These are phyloP conservation scores for Corydoras maculifer DNA, from an alignment of 2,113 vertebrate genomes.

Conservation along the genomic window DNA sequence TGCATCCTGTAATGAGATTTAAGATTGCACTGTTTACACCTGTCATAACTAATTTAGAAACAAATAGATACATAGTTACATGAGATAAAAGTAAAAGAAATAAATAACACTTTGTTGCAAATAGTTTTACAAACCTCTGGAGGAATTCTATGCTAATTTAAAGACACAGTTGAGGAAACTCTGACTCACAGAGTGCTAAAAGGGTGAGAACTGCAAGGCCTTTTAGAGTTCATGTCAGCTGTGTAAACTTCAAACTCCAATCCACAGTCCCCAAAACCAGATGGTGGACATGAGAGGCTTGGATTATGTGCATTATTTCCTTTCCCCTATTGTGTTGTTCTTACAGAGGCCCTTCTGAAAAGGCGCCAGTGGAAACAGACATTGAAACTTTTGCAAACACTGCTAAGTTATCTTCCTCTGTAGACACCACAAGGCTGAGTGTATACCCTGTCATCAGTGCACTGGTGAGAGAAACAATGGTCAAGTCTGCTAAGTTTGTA, in stretches of 20 bases:
- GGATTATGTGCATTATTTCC: slow-evolving; percentile 38
- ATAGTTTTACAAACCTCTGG: too few species aligned
- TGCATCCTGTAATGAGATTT: too few species aligned
- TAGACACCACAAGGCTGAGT: slow-evolving; percentile 2
- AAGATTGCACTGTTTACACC: too few species aligned
- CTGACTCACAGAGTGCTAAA: too few species aligned
- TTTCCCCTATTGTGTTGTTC: slow-evolving; percentile 24
- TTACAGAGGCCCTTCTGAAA: slow-evolving; percentile 3
- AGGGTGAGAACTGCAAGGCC: too few species aligned
- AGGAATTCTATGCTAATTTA: too few species aligned
- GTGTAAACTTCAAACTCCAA: background rate
- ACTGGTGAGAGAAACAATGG: slow-evolving; percentile 35
- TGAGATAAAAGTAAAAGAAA: too few species aligned
- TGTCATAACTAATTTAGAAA: too few species aligned
- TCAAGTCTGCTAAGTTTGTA: background rate
- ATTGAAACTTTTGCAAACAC: slow-evolving; percentile 9
- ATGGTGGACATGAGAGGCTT: slow-evolving; percentile 48
- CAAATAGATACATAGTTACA: too few species aligned
- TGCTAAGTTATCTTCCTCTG: slow-evolving; percentile 13
- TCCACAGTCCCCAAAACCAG: slow-evolving; percentile 52
- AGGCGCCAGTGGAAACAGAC: background rate
- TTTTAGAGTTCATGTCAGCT: too few species aligned
- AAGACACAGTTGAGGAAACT: too few species aligned
- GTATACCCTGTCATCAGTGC: slow-evolving; percentile 16
- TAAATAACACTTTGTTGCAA: too few species aligned